These are phyloP conservation scores for Drosophila kepulauana DNA, from an alignment of 1,140 invertebrate genomes.

Conservation along the genomic window DNA sequence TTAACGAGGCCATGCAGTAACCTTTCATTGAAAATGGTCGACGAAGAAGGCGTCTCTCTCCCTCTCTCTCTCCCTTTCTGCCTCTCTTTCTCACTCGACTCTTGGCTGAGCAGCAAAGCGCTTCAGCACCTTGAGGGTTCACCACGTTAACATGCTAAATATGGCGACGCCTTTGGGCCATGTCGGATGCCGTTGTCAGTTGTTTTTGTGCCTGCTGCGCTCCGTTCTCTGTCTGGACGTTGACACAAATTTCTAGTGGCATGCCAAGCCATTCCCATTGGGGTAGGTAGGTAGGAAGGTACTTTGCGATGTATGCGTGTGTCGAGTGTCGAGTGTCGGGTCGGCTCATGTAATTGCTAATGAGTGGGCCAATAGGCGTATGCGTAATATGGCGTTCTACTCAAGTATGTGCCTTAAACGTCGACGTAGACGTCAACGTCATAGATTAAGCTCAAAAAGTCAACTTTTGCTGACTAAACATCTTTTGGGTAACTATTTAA, in stretches of 20 bases:
- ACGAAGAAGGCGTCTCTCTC: background rate
- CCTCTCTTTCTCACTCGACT: background rate
- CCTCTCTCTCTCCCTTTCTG: no score
- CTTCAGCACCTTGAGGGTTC: slow-evolving; percentile 60
- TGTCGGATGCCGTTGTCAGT: slow-evolving; percentile 25
- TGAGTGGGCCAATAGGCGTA: slow-evolving; percentile 43
- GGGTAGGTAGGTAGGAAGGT: background rate
- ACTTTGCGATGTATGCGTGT: slow-evolving; percentile 9
- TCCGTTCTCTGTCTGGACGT: slow-evolving; percentile 33
- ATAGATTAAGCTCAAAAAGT: slow-evolving; percentile 45
- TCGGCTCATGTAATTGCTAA: slow-evolving; percentile 58
- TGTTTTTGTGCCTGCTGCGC: slow-evolving; percentile 14
- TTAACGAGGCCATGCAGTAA: slow-evolving; percentile 38
- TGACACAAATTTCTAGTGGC: slow-evolving; percentile 50
- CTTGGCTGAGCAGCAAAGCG: slow-evolving; percentile 20
- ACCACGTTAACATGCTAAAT: slow-evolving; percentile 57
- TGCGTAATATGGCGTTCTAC: slow-evolving; percentile 37
- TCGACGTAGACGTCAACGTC: background rate
- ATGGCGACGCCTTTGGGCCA: slow-evolving; percentile 28
- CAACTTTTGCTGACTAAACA: slow-evolving; percentile 44
- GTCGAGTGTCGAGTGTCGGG: slow-evolving; percentile 11
- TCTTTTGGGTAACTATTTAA: slow-evolving; percentile 41
- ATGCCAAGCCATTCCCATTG: slow-evolving; percentile 26
- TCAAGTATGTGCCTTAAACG: background rate
- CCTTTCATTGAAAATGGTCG: slow-evolving; percentile 33